Evolutionary conservation across 2,113 vertebrate species (phyloP), one percentile per base, ranked within the genome.

Genomic region (Hoplias malabaricus): DNA sequence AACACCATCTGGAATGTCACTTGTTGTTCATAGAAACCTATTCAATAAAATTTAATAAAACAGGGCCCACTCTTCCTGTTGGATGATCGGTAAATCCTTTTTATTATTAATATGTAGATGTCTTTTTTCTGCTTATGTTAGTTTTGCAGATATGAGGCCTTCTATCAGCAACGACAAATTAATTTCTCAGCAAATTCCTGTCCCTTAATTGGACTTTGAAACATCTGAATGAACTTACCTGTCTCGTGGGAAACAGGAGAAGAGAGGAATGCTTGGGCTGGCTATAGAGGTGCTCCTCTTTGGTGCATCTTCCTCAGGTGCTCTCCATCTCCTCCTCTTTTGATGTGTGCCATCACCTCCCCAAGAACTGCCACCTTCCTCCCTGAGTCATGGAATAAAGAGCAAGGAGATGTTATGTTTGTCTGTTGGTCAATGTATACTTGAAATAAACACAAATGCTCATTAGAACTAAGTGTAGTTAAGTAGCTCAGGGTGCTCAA

Each of bases 231-330:
- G 4, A 21, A 54, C 48, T 31, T 29, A 88, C 88, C 84, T 84
- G 79, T 87, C 82, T 23, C 87, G 66, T 14, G 86, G 73, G 73
- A 89, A 89, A 40, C 83, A 85, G 33, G 88, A 87, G 73, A 87
- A 88, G 5, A 87, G 31, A 8, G 82, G 78, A 13, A 50, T 48
- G 57, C 73, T 80, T 14, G 69, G 68, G 14, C 34, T 72, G 34
- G 68, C 36, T 3, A 50, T 27, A 4, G 80, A 68, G 46, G 40
- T 62, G 57, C 66, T 82, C 56, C 80, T 86, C 67, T 79, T 85
- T 19, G 70, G 70, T 0, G 12, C 36, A 29, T 79, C 84, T 11
- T 84, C 86, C 11, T 84, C 86, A 10, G 48, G 40, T 0, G 78
- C 75, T 73, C 79, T 83, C 86, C 84, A 86, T 62, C 82, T 75